phyloP scores from a whole-genome alignment of 2,797 vertebrate species.

The Hydrocynus forskahlii region DNA sequence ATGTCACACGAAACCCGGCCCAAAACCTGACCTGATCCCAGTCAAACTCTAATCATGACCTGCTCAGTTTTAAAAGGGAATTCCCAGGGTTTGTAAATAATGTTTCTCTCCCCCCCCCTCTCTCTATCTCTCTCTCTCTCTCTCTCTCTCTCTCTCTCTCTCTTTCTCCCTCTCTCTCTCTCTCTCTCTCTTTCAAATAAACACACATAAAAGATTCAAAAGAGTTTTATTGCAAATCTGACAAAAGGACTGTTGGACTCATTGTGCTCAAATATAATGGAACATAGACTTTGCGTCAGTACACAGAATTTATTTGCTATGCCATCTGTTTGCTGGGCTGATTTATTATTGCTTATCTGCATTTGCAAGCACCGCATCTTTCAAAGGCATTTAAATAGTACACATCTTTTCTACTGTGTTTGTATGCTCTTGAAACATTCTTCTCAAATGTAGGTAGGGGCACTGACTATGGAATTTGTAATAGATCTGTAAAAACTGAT shows the following conservation, averaged over 20 bases:
- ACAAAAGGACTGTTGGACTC: not conserved
- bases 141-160: too few relatives aligned
- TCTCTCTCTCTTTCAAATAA: not conserved
- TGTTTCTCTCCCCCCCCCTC: too few relatives aligned
- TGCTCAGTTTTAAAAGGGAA: too few relatives aligned
- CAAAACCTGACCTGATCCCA: too few relatives aligned
- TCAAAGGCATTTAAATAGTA: conserved; percentile 42
- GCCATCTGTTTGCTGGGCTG: not conserved
- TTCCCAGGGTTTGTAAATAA: too few relatives aligned
- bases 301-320: not conserved
- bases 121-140: not conserved
- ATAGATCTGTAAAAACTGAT: not conserved
- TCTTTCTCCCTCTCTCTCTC: not conserved
- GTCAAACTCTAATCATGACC: too few relatives aligned
- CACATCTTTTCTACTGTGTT: not conserved
- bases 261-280: not conserved
- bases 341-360: not conserved
- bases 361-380: not conserved
- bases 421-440: not conserved
- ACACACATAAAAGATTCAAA: not conserved
- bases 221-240: conserved; percentile 18
- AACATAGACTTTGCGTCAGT: conserved; percentile 1
- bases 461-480: not conserved
- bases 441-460: not conserved
- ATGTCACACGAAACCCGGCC: too few relatives aligned